A percentile compares a stretch with the other conserved stretches of the same genome.
These are phyloP conservation scores for Uropetala carovei DNA, from an alignment of 2,888 invertebrate species.

Conservation along the genomic window DNA sequence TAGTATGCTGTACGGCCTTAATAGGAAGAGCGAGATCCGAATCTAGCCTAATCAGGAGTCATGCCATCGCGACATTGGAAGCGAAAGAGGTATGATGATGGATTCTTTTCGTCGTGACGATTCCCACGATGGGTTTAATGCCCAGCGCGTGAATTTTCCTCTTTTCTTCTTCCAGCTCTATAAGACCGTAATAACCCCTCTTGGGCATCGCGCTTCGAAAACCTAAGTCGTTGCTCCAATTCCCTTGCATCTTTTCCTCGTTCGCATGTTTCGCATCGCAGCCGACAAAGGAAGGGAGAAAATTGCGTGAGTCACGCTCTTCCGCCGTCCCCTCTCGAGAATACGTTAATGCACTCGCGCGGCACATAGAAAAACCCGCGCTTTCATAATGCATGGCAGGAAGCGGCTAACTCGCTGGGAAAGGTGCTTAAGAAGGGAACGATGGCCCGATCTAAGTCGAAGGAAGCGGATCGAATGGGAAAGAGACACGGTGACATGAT, in stretches of 20 bases:
- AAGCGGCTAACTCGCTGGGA: not conserved
- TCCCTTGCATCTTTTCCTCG: not conserved
- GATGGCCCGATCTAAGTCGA: not conserved
- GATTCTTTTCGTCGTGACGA: not conserved
- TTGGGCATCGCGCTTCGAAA: not conserved
- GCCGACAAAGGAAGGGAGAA: too few species aligned
- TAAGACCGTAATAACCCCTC: not conserved
- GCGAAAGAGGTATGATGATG: not conserved
- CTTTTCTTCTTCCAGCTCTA: not conserved
- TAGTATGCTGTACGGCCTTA: too few species aligned
- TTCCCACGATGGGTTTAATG: not conserved
- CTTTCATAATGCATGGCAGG: not conserved
- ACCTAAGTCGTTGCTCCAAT: constrained; percentile 8
- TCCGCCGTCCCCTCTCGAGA: not conserved
- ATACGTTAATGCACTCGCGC: not conserved
- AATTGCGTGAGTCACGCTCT: too few species aligned
- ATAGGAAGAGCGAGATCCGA: too few species aligned
- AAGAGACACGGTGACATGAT: not conserved
- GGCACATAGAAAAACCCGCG: not conserved
- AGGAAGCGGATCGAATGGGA: not conserved
- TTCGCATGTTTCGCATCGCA: not conserved
- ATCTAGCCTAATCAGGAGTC: too few species aligned
- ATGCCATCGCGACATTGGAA: too few species aligned
- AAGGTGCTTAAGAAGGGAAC: not conserved
- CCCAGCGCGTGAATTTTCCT: not conserved